Conservation (phyloP, 2,113 vertebrate species). For the Sinocyclocheilus grahami region DNA sequence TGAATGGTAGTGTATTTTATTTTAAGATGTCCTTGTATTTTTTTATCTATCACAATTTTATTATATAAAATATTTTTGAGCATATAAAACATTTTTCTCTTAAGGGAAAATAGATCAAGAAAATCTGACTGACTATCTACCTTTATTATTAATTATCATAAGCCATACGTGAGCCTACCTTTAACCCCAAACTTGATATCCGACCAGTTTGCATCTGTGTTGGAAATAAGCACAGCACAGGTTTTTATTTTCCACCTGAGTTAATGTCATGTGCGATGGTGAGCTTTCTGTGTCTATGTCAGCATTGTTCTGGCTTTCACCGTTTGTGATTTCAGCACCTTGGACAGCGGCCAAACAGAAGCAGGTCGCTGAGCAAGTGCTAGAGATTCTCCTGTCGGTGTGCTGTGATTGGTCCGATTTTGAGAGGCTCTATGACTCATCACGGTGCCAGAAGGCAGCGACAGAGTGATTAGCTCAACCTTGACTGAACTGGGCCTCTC, state of each 20-base stretch:
- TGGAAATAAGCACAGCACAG: neutral
- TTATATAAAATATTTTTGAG: too few relatives aligned
- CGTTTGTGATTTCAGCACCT: conserved; percentile 17
- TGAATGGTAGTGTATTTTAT: too few relatives aligned
- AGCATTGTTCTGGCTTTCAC: conserved; percentile 26
- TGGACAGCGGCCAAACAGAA: conserved; percentile 35
- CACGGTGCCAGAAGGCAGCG: neutral
- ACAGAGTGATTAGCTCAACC: conserved; percentile 4
- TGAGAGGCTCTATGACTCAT: conserved; percentile 3
- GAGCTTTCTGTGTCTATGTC: neutral
- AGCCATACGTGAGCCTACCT: too few relatives aligned
- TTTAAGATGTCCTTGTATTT: too few relatives aligned
- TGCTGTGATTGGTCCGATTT: conserved; percentile 16
- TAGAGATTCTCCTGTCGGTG: neutral
- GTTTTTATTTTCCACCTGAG: neutral
- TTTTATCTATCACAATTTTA: too few relatives aligned
- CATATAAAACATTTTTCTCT: too few relatives aligned
- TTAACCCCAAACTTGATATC: neutral
- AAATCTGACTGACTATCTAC: too few relatives aligned
- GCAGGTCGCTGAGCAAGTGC: neutral
- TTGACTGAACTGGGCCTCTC: neutral
- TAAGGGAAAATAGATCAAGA: too few relatives aligned
- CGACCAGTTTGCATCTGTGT: neutral
- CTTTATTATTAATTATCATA: too few relatives aligned
- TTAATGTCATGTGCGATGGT: neutral